These are phyloP conservation scores for Megaceryle maxima DNA, from an alignment of 2,113 vertebrate genomes.

Conservation along the genomic window DNA sequence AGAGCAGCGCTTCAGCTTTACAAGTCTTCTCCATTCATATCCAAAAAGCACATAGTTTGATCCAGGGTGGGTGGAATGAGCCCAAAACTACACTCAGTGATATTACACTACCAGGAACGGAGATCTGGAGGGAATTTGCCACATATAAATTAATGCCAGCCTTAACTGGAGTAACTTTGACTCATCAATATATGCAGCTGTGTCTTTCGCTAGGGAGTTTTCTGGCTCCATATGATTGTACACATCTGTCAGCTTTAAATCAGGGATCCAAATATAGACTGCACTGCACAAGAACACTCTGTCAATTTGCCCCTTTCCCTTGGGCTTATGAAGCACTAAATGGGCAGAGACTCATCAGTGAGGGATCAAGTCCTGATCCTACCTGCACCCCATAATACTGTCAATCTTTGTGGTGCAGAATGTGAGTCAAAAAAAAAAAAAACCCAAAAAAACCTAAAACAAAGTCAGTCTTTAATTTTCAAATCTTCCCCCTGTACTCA, in stretches of 20 bases:
- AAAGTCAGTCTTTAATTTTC: background rate
- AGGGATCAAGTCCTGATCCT: background rate
- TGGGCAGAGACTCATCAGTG: slow-evolving; percentile 5
- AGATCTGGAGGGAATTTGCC: slow-evolving; percentile 20
- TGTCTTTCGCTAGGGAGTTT: slow-evolving; percentile 33
- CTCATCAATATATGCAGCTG: slow-evolving; percentile 38
- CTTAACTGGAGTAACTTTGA: slow-evolving; percentile 28
- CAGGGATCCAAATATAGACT: slow-evolving; percentile 36
- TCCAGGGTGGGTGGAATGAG: background rate
- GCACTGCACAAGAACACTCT: background rate
- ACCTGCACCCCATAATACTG: background rate
- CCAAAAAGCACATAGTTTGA: background rate
- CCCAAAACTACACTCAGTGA: background rate
- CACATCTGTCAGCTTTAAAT: slow-evolving; percentile 61
- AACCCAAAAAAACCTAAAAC: too few species aligned
- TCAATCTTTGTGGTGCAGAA: background rate
- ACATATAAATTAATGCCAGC: slow-evolving; percentile 28
- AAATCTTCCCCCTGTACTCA: background rate
- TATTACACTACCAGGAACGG: background rate
- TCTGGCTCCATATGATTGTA: slow-evolving; percentile 12
- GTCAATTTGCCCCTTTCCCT: slow-evolving; percentile 8
- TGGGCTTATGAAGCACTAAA: slow-evolving; percentile 17
- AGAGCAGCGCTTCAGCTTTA: background rate
- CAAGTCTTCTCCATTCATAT: slow-evolving; percentile 6
- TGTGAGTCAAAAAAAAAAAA: background rate